A percentile compares a stretch with the other conserved stretches of the same genome.
These are phyloP conservation scores for Apis dorsata DNA, from an alignment of 1,140 invertebrate genomes.

Conservation along the genomic window DNA sequence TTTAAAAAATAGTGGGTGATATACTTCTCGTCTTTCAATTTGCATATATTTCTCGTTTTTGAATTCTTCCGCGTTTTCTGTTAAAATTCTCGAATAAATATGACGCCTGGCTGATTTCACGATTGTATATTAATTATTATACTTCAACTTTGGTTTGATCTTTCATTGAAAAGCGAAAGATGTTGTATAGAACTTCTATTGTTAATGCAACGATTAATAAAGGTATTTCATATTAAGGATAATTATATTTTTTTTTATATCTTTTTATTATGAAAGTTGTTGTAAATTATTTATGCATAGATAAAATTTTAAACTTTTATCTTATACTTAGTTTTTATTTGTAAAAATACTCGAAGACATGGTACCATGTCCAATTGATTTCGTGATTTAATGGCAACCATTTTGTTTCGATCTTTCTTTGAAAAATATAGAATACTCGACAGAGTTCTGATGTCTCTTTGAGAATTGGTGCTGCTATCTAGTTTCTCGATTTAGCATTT, in stretches of 20 bases:
- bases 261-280: not conserved
- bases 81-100: not conserved
- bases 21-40: too few species aligned
- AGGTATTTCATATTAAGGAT: not conserved
- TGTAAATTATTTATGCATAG: not conserved
- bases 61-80: not conserved
- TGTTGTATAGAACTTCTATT: rapidly evolving
- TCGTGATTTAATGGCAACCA: too few species aligned
- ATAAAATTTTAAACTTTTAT: too few species aligned
- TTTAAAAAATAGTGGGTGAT: too few species aligned
- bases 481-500: too few species aligned
- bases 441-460: not conserved
- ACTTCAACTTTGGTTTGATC: not conserved
- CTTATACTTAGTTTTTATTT: too few species aligned
- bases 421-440: not conserved
- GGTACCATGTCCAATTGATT: too few species aligned
- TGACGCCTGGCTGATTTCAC: not conserved
- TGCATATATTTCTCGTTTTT: too few species aligned
- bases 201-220: not conserved
- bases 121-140: not conserved
- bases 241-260: not conserved
- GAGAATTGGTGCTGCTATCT: not conserved
- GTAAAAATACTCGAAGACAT: too few species aligned
- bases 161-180: not conserved
- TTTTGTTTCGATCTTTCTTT: too few species aligned